Percentiles rank a stretch among this genome's conserved stretches.
Evolutionary conservation across 2,113 vertebrate species (phyloP).

Genomic region (Platysteira castanea): DNA sequence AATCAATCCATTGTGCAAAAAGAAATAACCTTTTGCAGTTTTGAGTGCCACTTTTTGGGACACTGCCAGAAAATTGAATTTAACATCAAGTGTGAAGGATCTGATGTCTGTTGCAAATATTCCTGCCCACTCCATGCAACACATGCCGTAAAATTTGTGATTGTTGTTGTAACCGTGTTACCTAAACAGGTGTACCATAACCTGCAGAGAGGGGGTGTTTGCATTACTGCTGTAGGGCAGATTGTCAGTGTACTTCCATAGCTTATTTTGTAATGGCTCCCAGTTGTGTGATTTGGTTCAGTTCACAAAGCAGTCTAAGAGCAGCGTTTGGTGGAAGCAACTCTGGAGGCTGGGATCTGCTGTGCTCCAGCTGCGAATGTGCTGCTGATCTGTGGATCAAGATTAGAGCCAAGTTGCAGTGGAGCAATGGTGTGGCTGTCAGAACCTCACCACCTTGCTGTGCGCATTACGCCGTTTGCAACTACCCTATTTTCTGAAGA

Average conservation of each 20-base stretch:
- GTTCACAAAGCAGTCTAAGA: neutral
- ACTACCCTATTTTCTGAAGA: neutral
- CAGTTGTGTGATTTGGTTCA: neutral
- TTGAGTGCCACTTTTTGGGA: neutral
- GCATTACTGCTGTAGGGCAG: neutral
- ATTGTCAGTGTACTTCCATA: neutral
- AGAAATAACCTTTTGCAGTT: neutral
- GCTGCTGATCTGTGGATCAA: neutral
- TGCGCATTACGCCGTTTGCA: neutral
- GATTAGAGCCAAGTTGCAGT: neutral
- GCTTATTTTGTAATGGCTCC: neutral
- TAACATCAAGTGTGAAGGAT: neutral
- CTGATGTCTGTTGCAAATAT: neutral
- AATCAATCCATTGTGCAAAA: neutral
- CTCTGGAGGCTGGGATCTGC: neutral
- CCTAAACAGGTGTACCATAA: neutral
- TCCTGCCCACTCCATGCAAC: neutral
- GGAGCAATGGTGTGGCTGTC: neutral
- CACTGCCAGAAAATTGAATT: neutral
- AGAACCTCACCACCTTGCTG: neutral
- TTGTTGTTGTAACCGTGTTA: neutral
- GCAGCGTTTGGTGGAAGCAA: neutral
- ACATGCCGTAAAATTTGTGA: neutral
- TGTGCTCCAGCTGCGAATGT: neutral
- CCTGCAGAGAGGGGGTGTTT: neutral